phyloP scores from a whole-genome alignment of 37 sponge, comb jelly and placozoan species.

The Aphrocallistes beatrix region DNA sequence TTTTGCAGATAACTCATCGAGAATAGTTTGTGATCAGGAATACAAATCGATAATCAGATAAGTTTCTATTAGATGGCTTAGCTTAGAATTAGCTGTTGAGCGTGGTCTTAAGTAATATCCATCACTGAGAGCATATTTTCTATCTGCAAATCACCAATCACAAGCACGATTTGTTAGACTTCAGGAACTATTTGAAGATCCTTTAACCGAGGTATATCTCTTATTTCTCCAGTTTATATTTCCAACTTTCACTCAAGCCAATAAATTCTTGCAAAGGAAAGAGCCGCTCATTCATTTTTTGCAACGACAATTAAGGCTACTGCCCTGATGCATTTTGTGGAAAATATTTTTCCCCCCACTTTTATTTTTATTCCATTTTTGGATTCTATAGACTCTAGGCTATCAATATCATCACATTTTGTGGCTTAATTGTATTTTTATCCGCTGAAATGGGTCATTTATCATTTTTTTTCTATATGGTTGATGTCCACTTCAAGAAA shows the following conservation, averaged over 20 bases:
- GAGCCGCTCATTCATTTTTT: constrained; percentile 32
- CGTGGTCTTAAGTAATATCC: neutral
- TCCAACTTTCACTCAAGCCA: neutral
- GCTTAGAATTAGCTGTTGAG: neutral
- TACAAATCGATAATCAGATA: constrained; percentile 20
- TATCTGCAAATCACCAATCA: neutral
- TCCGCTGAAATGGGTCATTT: no score
- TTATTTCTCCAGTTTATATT: neutral
- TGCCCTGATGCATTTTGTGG: no score
- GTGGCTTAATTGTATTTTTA: no score
- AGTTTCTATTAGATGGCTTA: constrained; percentile 7
- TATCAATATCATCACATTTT: no score
- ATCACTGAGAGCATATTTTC: constrained; percentile 22
- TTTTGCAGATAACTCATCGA: no score
- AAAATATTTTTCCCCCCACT: no score
- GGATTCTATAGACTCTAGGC: no score
- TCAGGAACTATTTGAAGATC: neutral
- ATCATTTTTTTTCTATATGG: no score
- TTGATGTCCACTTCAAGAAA: no score
- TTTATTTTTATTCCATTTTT: no score
- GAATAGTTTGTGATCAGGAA: constrained; percentile 11
- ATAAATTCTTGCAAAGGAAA: neutral
- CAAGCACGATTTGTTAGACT: neutral
- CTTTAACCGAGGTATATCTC: neutral
- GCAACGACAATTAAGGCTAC: neutral